These are phyloP conservation scores for Eospalax fontanierii DNA, from an alignment of 2,797 vertebrate genomes.

Conservation along the genomic window DNA sequence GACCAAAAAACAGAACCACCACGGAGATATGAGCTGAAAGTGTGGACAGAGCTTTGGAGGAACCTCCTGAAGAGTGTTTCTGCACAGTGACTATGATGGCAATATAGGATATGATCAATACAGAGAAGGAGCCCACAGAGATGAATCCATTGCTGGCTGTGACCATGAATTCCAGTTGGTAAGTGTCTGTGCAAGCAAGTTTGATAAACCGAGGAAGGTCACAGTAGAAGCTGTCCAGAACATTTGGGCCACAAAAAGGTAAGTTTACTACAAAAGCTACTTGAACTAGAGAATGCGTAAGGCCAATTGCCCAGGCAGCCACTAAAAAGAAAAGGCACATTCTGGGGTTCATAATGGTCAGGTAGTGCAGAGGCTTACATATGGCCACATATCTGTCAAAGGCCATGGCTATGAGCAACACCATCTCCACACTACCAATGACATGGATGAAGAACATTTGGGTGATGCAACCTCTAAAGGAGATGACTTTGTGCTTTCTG, in stretches of 20 bases:
- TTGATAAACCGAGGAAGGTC: constrained; percentile 72
- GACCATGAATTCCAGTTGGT: constrained; percentile 63
- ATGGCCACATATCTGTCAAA: constrained; percentile 80
- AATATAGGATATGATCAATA: not conserved
- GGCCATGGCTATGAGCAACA: constrained; percentile 73
- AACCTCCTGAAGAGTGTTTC: constrained; percentile 25
- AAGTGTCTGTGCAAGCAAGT: constrained; percentile 75
- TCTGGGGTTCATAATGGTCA: constrained; percentile 59
- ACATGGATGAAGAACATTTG: constrained; percentile 83
- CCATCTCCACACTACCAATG: constrained; percentile 74
- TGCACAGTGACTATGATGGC: constrained; percentile 45
- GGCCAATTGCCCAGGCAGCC: not conserved
- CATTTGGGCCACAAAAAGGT: constrained; percentile 72
- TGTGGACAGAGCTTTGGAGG: constrained; percentile 67
- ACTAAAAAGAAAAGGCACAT: constrained; percentile 10
- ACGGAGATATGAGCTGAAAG: constrained; percentile 72
- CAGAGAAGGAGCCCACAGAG: constrained; percentile 48
- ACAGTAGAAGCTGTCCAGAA: constrained; percentile 78
- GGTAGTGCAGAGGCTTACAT: constrained; percentile 76
- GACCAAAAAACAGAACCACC: constrained; percentile 70
- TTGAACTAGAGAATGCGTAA: constrained; percentile 20
- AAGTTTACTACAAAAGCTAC: constrained; percentile 61
- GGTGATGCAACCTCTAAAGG: constrained; percentile 79
- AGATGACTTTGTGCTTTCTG: constrained; percentile 63
- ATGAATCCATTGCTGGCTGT: constrained; percentile 75